Evolutionary conservation across 30 jellyfish, hydroid and myxozoan species (phyloP), one percentile per base, ranked within the genome.

Genomic region (Sanderia malayensis): DNA sequence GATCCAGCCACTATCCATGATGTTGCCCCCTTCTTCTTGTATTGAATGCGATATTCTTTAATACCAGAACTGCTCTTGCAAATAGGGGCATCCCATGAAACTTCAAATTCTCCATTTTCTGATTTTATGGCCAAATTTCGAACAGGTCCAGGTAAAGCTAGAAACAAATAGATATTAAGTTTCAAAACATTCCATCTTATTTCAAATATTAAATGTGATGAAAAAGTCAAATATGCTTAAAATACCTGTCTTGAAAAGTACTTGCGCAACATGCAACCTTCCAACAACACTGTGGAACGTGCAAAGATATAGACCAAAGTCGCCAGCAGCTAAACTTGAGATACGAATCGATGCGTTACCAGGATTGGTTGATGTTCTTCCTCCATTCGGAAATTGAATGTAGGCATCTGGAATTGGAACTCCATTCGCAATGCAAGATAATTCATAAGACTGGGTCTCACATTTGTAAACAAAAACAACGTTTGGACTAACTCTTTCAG

Each of bases 11-110:
- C 10, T 52, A 3, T 33, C 83, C 83, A 71, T 19, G 59, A 20
- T 7, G 73, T 10, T 28, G 60, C 73, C 32, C 83, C 73, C 10
- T 31, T 55, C 72, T 53, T 49, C 41, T 58, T 71, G 44, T 71
- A 53, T 8, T 30, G 21, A 2, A 71, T 58, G 29, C 73, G 53
- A 22, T 45, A 45, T 21, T 47, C 41, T 20, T 71, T 28, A 8
- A 71, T 71, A 2, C 65, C 65, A 27, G 10, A 15, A 2, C 30
- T 44, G 22, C 74, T 31, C 20, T 19, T 71, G 47, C 83, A 71
- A 7, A 13, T 25, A 9, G 83, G 83, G 61, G 46, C 60, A 0
- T 1, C 21, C 83, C 83, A 71, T 26, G 83, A 19, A 29, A 71
- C 83, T 25, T 49, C 73, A 31, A 71, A 21, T 23, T 34, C 31